These are phyloP conservation scores for Anoplius nigerrimus DNA, from an alignment of 2,888 invertebrate genomes.

Conservation along the genomic window DNA sequence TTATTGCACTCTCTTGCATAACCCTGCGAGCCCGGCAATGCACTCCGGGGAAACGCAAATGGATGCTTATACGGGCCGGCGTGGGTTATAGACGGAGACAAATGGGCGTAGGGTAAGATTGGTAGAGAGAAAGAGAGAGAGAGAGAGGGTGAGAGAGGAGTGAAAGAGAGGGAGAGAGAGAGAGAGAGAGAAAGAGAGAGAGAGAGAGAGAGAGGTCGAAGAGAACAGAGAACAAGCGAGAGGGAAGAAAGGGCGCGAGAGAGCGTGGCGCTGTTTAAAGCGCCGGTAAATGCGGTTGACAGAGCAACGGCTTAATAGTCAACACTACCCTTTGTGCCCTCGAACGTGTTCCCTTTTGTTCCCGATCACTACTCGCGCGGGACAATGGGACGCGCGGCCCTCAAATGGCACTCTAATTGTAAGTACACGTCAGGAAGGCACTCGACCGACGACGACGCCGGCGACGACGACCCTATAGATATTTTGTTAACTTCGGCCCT, in stretches of 20 bases:
- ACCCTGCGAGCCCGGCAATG: not conserved
- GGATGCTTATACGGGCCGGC: not conserved
- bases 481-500: not conserved
- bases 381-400: constrained; percentile 45
- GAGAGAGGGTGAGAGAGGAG: not conserved
- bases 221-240: not conserved
- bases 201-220: not conserved
- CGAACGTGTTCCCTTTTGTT: constrained; percentile 38
- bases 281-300: constrained; percentile 13
- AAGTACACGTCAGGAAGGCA: constrained; percentile 20
- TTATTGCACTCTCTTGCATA: not conserved
- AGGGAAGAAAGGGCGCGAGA: not conserved
- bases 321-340: constrained; percentile 36
- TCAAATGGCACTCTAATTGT: constrained; percentile 45
- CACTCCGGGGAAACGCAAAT: constrained; percentile 2
- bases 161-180: not conserved
- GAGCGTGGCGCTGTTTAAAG: constrained; percentile 24
- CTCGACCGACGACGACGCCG: not conserved
- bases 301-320: constrained; percentile 35
- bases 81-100: not conserved
- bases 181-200: not conserved
- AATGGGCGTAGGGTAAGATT: not conserved
- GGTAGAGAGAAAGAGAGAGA: not conserved
- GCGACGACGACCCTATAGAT: not conserved
- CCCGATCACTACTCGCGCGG: constrained; percentile 42